Evolutionary conservation across 2,888 invertebrate species (phyloP), one percentile per base, ranked within the genome.

Genomic region (Watsonalla cultraria): DNA sequence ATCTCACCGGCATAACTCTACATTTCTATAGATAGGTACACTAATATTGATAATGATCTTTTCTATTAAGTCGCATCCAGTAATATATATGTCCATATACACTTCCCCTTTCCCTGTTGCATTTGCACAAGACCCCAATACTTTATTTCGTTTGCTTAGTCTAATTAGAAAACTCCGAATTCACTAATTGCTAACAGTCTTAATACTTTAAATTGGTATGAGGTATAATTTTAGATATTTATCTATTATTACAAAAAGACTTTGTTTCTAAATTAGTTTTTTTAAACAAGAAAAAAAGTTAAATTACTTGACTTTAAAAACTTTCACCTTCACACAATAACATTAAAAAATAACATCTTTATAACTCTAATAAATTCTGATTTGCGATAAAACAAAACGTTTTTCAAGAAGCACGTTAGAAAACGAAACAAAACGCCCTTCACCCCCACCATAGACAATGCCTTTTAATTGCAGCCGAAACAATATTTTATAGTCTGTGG

Each of bases 151-250:
- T 82, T 80, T 88, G 84, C 80, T 81, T 81, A 82, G 82, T 85
- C 89, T 90, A 90, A 90, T 90, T 90, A 88, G 88, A 90, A 90
- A 90, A 90, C 83, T 89, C 84, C 72, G 77, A 66, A 67, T 69
- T 69, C 71, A 72, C 80, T 84, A 86, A 86, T 84, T 81, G 80
- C 81, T 84, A 78, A 82, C 84, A 84, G 52, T 51, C 52, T 53
- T 49, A 55, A 53, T 58, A 53, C 55, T 51, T 55, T 58, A 53
- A 47, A 52, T 51, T 46, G 13, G 52, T 50, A 11, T 2, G 4
- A 8, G 42, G 0, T 37, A 7, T 37, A 35, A 37, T 24, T 24
- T 2, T 24, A 24, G 24, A 24, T 2, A 24, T 24, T 24, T 24
- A 4, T 24, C 24, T 24, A 24, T 24, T 24, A 4, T 24, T 24